Percentiles rank a stretch among this genome's conserved stretches.
Conservation (phyloP, 1,140 invertebrate species). For the Bombus breviceps region DNA sequence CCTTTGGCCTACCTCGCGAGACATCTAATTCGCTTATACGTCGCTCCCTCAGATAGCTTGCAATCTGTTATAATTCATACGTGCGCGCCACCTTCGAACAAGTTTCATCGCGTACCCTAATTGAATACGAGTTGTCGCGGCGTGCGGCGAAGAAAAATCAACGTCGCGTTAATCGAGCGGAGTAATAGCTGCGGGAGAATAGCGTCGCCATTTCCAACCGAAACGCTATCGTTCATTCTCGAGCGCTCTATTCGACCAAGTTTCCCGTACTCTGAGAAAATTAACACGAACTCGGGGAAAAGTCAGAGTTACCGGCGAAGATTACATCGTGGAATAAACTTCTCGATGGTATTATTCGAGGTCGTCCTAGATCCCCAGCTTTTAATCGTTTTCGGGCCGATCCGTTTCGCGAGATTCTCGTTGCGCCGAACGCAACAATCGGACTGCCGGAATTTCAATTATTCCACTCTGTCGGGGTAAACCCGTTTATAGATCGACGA, state of each 20-base stretch:
- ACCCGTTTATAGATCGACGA: not conserved
- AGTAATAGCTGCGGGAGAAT: not conserved
- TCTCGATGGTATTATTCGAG: slow-evolving; percentile 4
- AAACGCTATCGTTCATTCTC: not conserved
- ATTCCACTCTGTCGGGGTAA: not conserved
- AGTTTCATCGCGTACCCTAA: slow-evolving; percentile 36
- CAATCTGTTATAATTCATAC: slow-evolving; percentile 45
- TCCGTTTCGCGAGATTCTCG: not conserved
- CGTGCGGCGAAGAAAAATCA: not conserved
- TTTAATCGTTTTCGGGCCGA: not conserved
- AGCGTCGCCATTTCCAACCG: not conserved
- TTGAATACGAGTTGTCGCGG: slow-evolving; percentile 15
- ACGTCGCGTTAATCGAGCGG: not conserved
- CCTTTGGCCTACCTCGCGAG: slow-evolving; percentile 36
- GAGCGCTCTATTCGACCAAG: not conserved
- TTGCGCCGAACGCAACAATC: not conserved
- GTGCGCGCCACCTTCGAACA: slow-evolving; percentile 22
- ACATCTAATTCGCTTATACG: slow-evolving; percentile 48
- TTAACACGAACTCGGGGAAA: slow-evolving; percentile 27
- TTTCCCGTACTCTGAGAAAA: slow-evolving; percentile 38
- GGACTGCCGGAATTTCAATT: not conserved
- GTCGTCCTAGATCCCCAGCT: not conserved
- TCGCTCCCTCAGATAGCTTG: slow-evolving; percentile 16
- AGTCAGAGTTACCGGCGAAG: slow-evolving; percentile 15
- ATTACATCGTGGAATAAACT: slow-evolving; percentile 39